Evolutionary conservation across 2,113 vertebrate species (phyloP), one percentile per base, ranked within the genome.

Genomic region (Haplochromis burtoni): DNA sequence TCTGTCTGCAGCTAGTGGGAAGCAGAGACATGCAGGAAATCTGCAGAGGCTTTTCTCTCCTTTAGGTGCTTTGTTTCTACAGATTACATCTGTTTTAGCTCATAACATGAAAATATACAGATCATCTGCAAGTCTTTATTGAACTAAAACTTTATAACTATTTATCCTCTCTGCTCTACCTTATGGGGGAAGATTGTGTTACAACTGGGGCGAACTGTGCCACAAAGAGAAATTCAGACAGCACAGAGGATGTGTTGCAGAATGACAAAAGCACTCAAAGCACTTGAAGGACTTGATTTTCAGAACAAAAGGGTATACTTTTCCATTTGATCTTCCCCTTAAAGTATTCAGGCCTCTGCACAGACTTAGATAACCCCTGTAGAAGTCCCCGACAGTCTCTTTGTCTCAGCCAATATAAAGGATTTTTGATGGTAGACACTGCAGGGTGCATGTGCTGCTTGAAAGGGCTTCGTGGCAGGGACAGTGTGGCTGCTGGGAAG

Each of bases 281-380:
- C 21, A n/a, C 71, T 85, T 33, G 8, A 80, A 84, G 54, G 26
- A 4, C 26, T 79, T 85, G 10, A 47, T 90, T 88, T 89, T 86
- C 68, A 59, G 80, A 87, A 83, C 7, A 73, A 63, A 83, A 57
- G 66, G 5, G 19, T n/a, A 68, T 8, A 42, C 73, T 47, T 57
- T 73, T 61, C 17, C 31, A 55, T 91, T 85, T 88, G 71, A 93
- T 89, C 79, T 83, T 63, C 16, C 49, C 68, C 33, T 83, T 66
- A 66, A 66, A 53, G 35, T 88, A 51, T 81, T 84, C 68, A 82
- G 71, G 66, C 87, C 61, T 91, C 57, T 87, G 88, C 88, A 81
- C 19, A 82, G 81, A 85, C 89, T 88, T 88, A 76, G 88, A 83
- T 86, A 87, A 87, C 63, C 79, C 10, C 29, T 53, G 13, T 42